phyloP scores from a whole-genome alignment of 2,888 invertebrate genomes.

The Torymus texanus region DNA sequence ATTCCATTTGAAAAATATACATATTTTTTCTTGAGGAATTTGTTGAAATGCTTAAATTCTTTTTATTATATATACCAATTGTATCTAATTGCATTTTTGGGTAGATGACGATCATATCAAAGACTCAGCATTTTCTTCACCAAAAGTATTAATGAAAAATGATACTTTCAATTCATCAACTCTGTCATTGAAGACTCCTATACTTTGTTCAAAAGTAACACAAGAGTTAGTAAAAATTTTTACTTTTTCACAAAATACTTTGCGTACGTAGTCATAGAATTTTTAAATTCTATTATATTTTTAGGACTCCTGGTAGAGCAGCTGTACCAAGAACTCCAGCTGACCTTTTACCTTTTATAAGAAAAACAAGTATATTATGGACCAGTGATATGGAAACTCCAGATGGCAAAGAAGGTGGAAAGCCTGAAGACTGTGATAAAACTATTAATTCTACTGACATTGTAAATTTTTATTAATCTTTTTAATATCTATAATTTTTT shows the following conservation, averaged over 20 bases:
- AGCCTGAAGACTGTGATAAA: slow-evolving; percentile 32
- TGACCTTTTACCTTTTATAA: slow-evolving; percentile 64
- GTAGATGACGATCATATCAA: slow-evolving; percentile 54
- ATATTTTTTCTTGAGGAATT: neutral
- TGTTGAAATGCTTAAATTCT: neutral
- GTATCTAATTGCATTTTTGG: neutral
- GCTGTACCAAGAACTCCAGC: slow-evolving; percentile 64
- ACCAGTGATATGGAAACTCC: slow-evolving; percentile 69
- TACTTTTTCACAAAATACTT: neutral
- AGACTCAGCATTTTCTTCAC: slow-evolving; percentile 25
- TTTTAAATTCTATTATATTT: slow-evolving; percentile 31
- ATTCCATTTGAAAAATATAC: neutral
- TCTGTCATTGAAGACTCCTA: slow-evolving; percentile 56
- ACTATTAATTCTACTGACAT: slow-evolving; percentile 29
- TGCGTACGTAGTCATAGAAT: neutral
- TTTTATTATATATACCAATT: neutral
- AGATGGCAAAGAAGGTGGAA: slow-evolving; percentile 52
- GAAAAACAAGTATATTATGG: slow-evolving; percentile 64
- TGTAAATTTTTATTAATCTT: slow-evolving; percentile 30
- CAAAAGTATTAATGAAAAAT: slow-evolving; percentile 44
- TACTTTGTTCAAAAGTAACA: slow-evolving; percentile 40
- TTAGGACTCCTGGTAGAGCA: slow-evolving; percentile 61
- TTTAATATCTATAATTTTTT: no score
- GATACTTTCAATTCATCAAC: slow-evolving; percentile 39
- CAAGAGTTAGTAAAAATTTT: slow-evolving; percentile 51